Evolutionary conservation across 2,797 vertebrate genomes (phyloP), one percentile per base, ranked within the genome.

Genomic region (Sebastes taczanowskii): DNA sequence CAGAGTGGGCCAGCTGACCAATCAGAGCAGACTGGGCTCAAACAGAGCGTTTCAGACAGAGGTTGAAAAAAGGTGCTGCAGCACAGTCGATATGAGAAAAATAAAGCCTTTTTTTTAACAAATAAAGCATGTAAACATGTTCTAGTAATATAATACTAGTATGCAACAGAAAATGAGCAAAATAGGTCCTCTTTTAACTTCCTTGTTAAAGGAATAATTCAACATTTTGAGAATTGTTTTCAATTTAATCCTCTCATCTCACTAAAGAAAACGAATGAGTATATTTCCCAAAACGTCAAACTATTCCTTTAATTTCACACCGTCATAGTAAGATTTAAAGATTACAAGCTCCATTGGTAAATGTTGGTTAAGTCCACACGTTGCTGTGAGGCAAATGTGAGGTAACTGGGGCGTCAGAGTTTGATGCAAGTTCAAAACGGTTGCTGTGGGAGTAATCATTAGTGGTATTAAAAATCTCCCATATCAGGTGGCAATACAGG

Each of bases 371-470:
- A 49, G 25, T 71, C 11, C 29, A 68, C 27, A 62, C 16, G 9
- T 16, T 22, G 13, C 30, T 0, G 34, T 30, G 32, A 16, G 27
- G 27, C 56, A 32, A 11, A 11, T 9, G 11, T 16, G 14, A 69
- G 66, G 49, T 25, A 69, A 66, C 42, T 77, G 42, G 25, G 16
- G 4, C 9, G 27, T 62, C 25, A 8, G 32, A 70, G 53, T 53
- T 71, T 64, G 9, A 30, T 60, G n/a, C 5, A 38, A 49, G 7
- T 69, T 75, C 58, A 77, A 68, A 77, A 49, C 42, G 7, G 68
- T 38, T 77, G 25, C 49, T 18, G 53, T 69, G 22, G 59, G 58
- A 67, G 53, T 74, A 23, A 74, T 53, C 13, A 73, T 63, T 65
- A 59, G n/a, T 25, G 4, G 4, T 30, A 77, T 58, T 29, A 59